These are phyloP conservation scores for Theonella swinhoei DNA, from an alignment of 37 sponge, comb jelly and placozoan genomes.

Conservation along the genomic window DNA sequence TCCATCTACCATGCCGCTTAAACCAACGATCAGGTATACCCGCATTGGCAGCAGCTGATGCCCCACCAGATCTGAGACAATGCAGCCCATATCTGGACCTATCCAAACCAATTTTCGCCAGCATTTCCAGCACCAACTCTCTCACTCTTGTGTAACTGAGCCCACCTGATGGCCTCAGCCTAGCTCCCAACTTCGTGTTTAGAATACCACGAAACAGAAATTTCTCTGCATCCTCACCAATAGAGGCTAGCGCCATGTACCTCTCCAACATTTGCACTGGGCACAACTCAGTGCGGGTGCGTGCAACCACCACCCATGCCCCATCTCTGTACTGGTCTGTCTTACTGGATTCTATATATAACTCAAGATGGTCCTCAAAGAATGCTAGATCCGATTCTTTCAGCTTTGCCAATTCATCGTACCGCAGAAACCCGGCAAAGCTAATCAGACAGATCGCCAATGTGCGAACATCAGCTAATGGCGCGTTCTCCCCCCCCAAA, in stretches of 20 bases:
- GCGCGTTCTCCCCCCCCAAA: background rate
- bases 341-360: conserved; percentile 9
- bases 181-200: conserved; percentile 1
- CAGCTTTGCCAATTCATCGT: conserved; percentile 11
- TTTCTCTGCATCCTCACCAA: background rate
- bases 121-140: conserved; percentile 1
- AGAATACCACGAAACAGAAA: conserved; percentile 14
- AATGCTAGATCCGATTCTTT: background rate
- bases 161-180: conserved; percentile 7
- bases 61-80: conserved; percentile 36
- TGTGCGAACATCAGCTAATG: background rate
- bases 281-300: conserved; percentile 8
- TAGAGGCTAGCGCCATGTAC: background rate
- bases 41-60: conserved; percentile 38
- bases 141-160: conserved; percentile 25
- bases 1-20: conserved; percentile 7
- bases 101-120: background rate
- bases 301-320: conserved; percentile 5
- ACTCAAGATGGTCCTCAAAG: background rate
- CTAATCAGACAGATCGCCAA: conserved; percentile 6
- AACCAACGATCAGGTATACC: conserved; percentile 23
- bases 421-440: conserved; percentile 14
- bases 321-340: conserved; percentile 41
- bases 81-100: conserved; percentile 17
- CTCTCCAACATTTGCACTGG: conserved; percentile 33